These are phyloP conservation scores for Drosophila subsilvestris DNA, from an alignment of 2,888 invertebrate species.

Conservation along the genomic window DNA sequence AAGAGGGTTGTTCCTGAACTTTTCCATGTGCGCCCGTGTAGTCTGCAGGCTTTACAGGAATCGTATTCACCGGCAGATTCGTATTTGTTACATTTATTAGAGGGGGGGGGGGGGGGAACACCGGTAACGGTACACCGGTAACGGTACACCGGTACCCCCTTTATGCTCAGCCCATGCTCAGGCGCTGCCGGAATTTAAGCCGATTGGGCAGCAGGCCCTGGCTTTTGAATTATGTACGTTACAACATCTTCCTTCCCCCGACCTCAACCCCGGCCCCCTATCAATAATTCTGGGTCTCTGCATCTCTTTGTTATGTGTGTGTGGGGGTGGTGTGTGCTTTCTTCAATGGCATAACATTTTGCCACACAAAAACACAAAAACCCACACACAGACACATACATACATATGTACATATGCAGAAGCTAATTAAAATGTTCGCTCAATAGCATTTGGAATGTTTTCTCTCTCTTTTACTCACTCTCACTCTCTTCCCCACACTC, in stretches of 20 bases:
- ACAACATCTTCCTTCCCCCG: not conserved
- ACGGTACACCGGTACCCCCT: not conserved
- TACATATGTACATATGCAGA: slow-evolving; percentile 1
- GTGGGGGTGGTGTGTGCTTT: slow-evolving; percentile 21
- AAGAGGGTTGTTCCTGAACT: slow-evolving; percentile 53
- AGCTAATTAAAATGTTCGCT: slow-evolving; percentile 66
- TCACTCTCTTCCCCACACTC: not conserved
- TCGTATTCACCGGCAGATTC: slow-evolving; percentile 19
- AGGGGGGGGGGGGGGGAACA: not conserved
- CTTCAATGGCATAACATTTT: slow-evolving; percentile 14
- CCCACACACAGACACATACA: not conserved
- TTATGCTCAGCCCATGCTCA: not conserved
- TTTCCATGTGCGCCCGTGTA: slow-evolving; percentile 3
- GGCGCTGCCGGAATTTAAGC: not conserved
- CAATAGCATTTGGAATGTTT: slow-evolving; percentile 3
- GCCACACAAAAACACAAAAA: slow-evolving; percentile 4
- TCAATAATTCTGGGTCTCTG: not conserved
- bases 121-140: not conserved
- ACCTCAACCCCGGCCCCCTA: not conserved
- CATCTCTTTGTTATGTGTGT: slow-evolving; percentile 12
- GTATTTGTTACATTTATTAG: slow-evolving; percentile 5
- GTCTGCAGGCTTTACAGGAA: not conserved
- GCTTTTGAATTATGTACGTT: slow-evolving; percentile 6
- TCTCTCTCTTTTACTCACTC: slow-evolving; percentile 22
- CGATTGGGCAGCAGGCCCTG: not conserved